Evolutionary conservation across 2,888 invertebrate genomes (phyloP), one percentile per base, ranked within the genome.

Genomic region (Labia minor): DNA sequence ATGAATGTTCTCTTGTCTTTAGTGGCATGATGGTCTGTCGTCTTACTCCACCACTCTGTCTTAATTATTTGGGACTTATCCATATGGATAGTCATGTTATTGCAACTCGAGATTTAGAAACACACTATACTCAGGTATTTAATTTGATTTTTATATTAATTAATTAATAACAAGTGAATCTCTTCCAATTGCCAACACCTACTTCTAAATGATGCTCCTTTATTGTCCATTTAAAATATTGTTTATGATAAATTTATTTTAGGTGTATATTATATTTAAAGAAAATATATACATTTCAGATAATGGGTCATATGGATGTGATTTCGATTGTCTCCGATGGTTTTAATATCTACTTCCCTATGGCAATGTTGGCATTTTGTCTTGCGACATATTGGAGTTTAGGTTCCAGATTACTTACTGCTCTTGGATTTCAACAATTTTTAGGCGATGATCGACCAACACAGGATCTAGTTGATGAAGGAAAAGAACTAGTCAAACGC

Each of bases 221-320:
- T n/a, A n/a, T n/a, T n/a, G n/a, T n/a, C n/a, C n/a, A n/a, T n/a
- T n/a, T n/a, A n/a, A n/a, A n/a, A n/a, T n/a, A n/a, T n/a, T n/a
- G n/a, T 66, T 37, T n/a, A n/a, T n/a, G n/a, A n/a, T n/a, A n/a
- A n/a, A n/a, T n/a, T n/a, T n/a, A n/a, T n/a, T n/a, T n/a, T n/a
- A n/a, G n/a, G n/a, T n/a, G n/a, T n/a, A n/a, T n/a, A n/a, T n/a
- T n/a, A n/a, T n/a, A n/a, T n/a, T n/a, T n/a, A n/a, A n/a, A n/a
- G n/a, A n/a, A 26, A 6, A 26, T 26, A 6, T 26, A 8, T 26
- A 26, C 69, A 70, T 73, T 72, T 8, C 74, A 89, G 90, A 88
- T 96, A 72, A 99, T 99, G 98, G 99, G 99, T 0, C 98, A 99
- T 77, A 94, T 99, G 95, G 97, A 98, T 78, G 95, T 99, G 0